Base-by-base conservation (phyloP, 1,140 invertebrate genomes). In the Hycleus cichorii region DNA sequence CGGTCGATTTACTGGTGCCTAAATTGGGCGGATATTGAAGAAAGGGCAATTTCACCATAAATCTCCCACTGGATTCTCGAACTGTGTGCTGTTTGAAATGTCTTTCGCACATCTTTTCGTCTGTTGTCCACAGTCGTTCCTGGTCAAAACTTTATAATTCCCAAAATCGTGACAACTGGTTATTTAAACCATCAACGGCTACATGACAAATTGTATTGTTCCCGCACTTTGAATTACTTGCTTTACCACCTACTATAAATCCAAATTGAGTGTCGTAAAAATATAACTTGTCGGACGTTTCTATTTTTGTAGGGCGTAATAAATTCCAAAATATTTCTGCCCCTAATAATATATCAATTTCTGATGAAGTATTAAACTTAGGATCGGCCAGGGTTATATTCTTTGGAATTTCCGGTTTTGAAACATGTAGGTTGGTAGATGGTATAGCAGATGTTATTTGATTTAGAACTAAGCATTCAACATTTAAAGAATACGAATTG, bases 41-140 rank as follows among this genome's bases (percentile, higher is more conserved):
- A 40, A 42, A 42, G 6, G 49, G 49, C 24, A 52, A 52, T 52
- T 52, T 25, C 32, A 52, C 49, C 3, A 47, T 47, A 47, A 47
- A 47, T 26, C 12, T 18, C n/a, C 45, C 45, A 12, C 26, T 24
- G 45, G 45, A 2, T 32, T 32, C 27, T 7, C 27, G 27, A 7
- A 32, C 27, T 32, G 27, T 7, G 27, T 32, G 27, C 27, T 4
- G 7, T 32, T 32, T 32, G 7, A 32, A 32, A 32, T 32, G 27
- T 32, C 7, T 32, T 32, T 1, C 0, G 27, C 12, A 12, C 12
- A 12, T 12, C 12, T 12, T 0, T 12, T 12, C 12, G 12, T 32
- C 27, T 7, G 27, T 32, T 32, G 27, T 4, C 27, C 4, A 32
- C 0, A 7, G 27, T 4, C 27, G 27, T 32, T 32, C 7, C 4